Evolutionary conservation across 64 coral and sea anemone species (phyloP).

Genomic region (Acropora tenuis): DNA sequence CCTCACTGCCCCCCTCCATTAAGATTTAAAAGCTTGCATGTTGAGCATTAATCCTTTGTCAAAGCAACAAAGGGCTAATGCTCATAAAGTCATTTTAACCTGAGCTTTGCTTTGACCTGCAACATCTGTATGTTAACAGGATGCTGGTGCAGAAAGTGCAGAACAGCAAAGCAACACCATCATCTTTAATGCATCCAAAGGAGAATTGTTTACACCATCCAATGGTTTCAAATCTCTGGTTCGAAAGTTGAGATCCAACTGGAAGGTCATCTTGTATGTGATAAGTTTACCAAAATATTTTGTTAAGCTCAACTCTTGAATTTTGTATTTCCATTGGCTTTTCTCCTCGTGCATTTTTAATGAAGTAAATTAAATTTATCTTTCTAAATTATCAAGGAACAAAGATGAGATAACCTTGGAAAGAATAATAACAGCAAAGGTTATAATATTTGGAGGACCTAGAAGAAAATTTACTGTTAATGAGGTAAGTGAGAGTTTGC

Average conservation of each 20-base stretch:
- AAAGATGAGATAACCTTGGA: conserved; percentile 98
- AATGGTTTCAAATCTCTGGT: conserved; percentile 97
- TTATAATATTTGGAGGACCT: conserved; percentile 93
- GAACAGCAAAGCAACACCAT: conserved; percentile 95
- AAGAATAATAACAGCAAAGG: conserved; percentile 81
- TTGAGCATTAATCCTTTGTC: too few species aligned
- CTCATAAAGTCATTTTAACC: too few species aligned
- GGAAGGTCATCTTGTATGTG: conserved; percentile 97
- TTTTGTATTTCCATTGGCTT: too few species aligned
- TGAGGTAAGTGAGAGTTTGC: conserved; percentile 59
- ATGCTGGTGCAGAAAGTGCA: conserved; percentile 46
- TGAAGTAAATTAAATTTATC: too few species aligned
- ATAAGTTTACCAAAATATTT: neutral
- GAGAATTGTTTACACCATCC: conserved; percentile 92
- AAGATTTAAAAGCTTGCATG: too few species aligned
- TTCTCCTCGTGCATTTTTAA: too few species aligned
- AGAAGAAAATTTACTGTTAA: conserved; percentile 90
- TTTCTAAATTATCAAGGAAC: conserved; percentile 57
- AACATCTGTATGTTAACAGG: conserved; percentile 41
- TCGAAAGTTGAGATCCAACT: conserved; percentile 94
- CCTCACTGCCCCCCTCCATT: too few species aligned
- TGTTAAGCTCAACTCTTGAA: neutral
- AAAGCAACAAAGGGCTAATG: too few species aligned
- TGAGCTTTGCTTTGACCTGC: too few species aligned
- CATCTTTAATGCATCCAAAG: conserved; percentile 95